Base-by-base conservation (phyloP, 2,113 vertebrate species). In the Datnioides undecimradiatus region DNA sequence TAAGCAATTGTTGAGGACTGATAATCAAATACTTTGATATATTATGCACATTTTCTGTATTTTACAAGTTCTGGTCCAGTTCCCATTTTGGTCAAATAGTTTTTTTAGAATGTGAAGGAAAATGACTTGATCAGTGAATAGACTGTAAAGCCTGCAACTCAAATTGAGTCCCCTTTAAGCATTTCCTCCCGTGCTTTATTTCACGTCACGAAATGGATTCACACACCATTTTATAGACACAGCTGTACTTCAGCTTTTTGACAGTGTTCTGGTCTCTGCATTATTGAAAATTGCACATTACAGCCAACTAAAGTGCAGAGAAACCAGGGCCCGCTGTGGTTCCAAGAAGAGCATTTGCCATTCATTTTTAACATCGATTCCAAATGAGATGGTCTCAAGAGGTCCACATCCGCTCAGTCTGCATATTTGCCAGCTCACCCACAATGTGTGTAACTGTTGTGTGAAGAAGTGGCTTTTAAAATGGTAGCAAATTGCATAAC, bases 281-380 rank as follows among this genome's bases (percentile, higher is more conserved):
- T 89, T 76, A 87, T 82, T 91, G 67, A 87, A 88, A 83, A 76
- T 33, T 49, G 74, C 85, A 67, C 48, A 1, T 40, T 73, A 62
- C 74, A 82, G 40, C 70, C 25, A 64, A 83, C 54, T 66, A 64
- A 74, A 85, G 55, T n/a, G 45, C 31, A 54, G 40, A 62, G 75
- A 66, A 66, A 77, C 40, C 36, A 45, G 45, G 23, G 12, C 73
- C 68, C 3, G 16, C 73, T 68, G 63, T 36, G 71, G 79, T 66
- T 69, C 72, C 40, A 36, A 46, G 55, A 63, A 45, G 45, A 75
- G 46, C 51, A 36, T 73, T 73, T 77, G 25, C 46, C 45, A 78
- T 89, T 84, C 48, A 86, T 88, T 78, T 88, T 88, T 87, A 86
- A 79, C 49, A 85, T 66, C 0, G 1, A 73, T 79, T 73, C 54